Evolutionary conservation across 1,140 invertebrate species (phyloP).

Genomic region (Holcopasites calliopsidis): DNA sequence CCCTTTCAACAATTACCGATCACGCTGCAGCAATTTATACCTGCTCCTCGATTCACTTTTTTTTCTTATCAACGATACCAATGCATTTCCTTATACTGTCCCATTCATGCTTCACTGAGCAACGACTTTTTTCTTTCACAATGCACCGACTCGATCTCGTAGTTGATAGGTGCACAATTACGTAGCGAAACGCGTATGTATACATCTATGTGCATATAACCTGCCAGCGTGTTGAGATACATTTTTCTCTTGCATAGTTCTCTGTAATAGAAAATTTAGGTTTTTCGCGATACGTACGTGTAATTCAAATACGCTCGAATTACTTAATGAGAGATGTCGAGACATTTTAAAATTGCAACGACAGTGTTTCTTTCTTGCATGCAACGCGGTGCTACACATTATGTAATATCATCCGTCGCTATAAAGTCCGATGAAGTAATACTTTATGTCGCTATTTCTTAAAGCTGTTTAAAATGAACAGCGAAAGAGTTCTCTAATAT

Average conservation of each 20-base stretch:
- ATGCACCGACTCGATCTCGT: slow-evolving; percentile 13
- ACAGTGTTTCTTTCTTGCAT: background rate
- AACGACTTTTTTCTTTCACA: slow-evolving; percentile 4
- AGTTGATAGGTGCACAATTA: background rate
- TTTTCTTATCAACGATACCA: slow-evolving; percentile 7
- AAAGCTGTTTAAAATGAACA: too few relatives aligned
- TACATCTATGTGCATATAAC: too few relatives aligned
- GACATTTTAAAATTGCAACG: background rate
- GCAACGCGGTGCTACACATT: background rate
- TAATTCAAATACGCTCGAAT: background rate
- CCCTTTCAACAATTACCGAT: slow-evolving; percentile 24
- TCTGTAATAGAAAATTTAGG: too few relatives aligned
- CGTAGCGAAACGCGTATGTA: too few relatives aligned
- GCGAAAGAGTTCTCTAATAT: too few relatives aligned
- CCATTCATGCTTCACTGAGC: slow-evolving; percentile 21
- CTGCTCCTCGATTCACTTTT: background rate
- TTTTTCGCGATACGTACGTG: background rate
- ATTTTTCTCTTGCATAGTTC: too few relatives aligned
- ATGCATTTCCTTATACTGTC: slow-evolving; percentile 35
- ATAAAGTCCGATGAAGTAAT: background rate
- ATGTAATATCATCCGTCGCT: background rate
- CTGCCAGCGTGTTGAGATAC: too few relatives aligned
- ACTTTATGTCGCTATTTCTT: background rate
- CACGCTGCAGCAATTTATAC: background rate
- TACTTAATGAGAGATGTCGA: background rate